These are phyloP conservation scores for Tachyglossus aculeatus DNA, from an alignment of 2,797 vertebrate species.

Conservation along the genomic window DNA sequence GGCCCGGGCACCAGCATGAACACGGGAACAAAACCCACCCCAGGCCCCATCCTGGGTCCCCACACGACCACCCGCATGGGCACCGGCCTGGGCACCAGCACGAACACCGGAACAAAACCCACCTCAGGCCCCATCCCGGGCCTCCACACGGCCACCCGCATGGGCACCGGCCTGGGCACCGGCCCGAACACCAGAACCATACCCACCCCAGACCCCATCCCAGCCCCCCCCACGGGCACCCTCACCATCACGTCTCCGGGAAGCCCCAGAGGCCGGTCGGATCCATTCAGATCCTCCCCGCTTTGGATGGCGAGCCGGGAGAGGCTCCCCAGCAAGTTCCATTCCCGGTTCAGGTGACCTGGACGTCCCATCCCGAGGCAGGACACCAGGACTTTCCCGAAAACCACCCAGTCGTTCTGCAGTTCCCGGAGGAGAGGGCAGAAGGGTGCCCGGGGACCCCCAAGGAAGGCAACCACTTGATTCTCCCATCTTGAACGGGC, in stretches of 20 bases:
- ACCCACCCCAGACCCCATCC: background rate
- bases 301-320: background rate
- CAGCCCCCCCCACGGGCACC: fast-evolving
- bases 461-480: fast-evolving
- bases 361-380: constrained; percentile 20
- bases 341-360: constrained; percentile 35
- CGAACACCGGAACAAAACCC: background rate
- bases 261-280: background rate
- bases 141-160: background rate
- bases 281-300: constrained; percentile 24
- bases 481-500: constrained; percentile 54
- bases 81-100: background rate
- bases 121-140: too few species aligned
- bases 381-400: constrained; percentile 9
- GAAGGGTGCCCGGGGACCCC: constrained; percentile 64
- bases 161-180: background rate
- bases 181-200: background rate
- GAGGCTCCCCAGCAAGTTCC: background rate
- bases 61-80: too few species aligned
- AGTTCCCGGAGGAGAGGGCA: constrained; percentile 59
- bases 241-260: too few species aligned
- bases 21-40: background rate
- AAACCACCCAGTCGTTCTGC: constrained; percentile 31
- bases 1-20: background rate
- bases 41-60: background rate